Conservation (phyloP, 2,797 vertebrate genomes). For the Scomberomorus guttatus region DNA sequence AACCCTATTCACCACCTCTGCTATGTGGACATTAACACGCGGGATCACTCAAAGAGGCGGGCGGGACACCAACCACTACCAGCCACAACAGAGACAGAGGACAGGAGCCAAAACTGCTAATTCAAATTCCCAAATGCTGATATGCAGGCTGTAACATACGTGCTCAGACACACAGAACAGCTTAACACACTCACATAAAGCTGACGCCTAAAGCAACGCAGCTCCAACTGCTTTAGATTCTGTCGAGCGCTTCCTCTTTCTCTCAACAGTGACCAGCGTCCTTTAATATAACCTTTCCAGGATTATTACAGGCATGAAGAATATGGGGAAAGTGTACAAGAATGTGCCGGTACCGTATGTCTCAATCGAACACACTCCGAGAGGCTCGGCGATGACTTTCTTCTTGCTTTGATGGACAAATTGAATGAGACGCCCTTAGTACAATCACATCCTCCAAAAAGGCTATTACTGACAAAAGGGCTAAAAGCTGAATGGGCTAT, state of each 20-base stretch:
- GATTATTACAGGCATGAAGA: slow-evolving; percentile 5
- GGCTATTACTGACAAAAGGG: slow-evolving; percentile 49
- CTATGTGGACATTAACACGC: no score
- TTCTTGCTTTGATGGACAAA: background rate
- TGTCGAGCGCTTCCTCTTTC: slow-evolving; percentile 7
- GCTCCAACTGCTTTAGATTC: slow-evolving; percentile 60
- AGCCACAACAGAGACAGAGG: no score
- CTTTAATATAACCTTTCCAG: background rate
- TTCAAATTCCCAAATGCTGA: slow-evolving; percentile 17
- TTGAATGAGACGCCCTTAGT: slow-evolving; percentile 8
- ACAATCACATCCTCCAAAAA: slow-evolving; percentile 49
- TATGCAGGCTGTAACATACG: slow-evolving; percentile 47
- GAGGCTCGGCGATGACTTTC: background rate
- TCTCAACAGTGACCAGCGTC: slow-evolving; percentile 15
- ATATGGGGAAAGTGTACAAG: background rate
- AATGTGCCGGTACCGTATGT: slow-evolving; percentile 2
- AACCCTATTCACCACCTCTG: no score
- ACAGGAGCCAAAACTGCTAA: background rate
- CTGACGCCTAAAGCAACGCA: slow-evolving; percentile 38
- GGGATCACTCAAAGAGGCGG: no score
- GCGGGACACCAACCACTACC: no score
- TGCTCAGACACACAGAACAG: slow-evolving; percentile 48
- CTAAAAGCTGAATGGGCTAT: slow-evolving; percentile 42
- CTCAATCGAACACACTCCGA: slow-evolving; percentile 6
- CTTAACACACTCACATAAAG: slow-evolving; percentile 52